phyloP scores from a whole-genome alignment of 2,888 invertebrate species.

The Conomelus anceps region DNA sequence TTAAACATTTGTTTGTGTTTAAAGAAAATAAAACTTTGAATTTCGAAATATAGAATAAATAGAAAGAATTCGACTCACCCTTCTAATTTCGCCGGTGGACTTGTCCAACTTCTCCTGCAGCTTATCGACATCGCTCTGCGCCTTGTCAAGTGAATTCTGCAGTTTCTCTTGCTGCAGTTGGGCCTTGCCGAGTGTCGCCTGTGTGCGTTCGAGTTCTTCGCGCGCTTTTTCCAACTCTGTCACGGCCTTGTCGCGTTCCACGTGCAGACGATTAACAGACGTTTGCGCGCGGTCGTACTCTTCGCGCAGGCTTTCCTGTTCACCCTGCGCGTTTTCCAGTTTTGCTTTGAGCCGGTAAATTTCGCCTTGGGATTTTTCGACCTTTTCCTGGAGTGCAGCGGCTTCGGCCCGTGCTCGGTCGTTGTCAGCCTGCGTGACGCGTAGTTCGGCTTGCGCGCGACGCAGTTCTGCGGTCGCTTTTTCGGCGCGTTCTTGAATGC shows the following conservation, averaged over 20 bases:
- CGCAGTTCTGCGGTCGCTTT: constrained; percentile 77
- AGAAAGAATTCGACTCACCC: constrained; percentile 50
- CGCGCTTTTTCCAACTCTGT: constrained; percentile 78
- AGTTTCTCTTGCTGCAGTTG: constrained; percentile 88
- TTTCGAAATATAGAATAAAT: constrained; percentile 11
- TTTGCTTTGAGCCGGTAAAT: constrained; percentile 90
- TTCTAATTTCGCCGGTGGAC: constrained; percentile 69
- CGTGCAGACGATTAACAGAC: constrained; percentile 74
- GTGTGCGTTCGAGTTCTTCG: constrained; percentile 82
- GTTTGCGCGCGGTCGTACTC: constrained; percentile 84
- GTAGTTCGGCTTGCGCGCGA: constrained; percentile 79
- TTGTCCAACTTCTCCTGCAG: constrained; percentile 83
- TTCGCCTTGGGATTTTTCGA: constrained; percentile 91
- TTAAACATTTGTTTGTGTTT: no score
- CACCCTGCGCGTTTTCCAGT: constrained; percentile 89
- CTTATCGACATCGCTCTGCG: constrained; percentile 85
- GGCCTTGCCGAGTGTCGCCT: constrained; percentile 83
- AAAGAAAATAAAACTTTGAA: no score
- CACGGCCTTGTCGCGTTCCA: constrained; percentile 79
- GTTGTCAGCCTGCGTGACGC: constrained; percentile 86
- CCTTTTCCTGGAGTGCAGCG: constrained; percentile 79
- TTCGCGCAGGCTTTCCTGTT: constrained; percentile 86
- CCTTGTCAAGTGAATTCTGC: constrained; percentile 79
- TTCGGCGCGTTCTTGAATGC: constrained; percentile 78
- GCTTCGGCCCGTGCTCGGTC: constrained; percentile 80